Percentiles rank a stretch among this genome's conserved stretches.
phyloP scores from a whole-genome alignment of 2,797 vertebrate genomes.

The Halcyon leucocephala region DNA sequence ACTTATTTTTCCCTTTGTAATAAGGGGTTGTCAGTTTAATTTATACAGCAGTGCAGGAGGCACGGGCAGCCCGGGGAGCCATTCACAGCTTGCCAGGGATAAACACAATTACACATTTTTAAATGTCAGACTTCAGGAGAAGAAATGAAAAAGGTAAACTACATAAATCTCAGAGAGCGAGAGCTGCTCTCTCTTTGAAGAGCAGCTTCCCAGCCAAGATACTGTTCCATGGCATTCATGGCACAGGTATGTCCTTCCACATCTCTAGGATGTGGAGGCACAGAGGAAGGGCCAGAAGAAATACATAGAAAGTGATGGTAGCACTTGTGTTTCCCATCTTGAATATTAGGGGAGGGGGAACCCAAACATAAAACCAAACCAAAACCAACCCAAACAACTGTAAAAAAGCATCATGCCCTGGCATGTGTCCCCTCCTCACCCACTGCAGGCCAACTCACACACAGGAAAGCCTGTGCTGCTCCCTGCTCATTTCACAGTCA shows the following conservation, averaged over 20 bases:
- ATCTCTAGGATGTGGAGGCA: not conserved
- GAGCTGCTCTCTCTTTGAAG: not conserved
- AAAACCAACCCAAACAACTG: not conserved
- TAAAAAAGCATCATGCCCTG: not conserved
- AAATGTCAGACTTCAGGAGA: conserved; percentile 68
- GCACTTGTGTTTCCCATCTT: not conserved
- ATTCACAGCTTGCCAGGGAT: conserved; percentile 70
- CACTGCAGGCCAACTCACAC: not conserved
- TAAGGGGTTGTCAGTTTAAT: conserved; percentile 72
- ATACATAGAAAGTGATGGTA: not conserved
- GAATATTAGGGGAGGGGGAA: not conserved
- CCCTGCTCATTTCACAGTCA: conserved; percentile 18
- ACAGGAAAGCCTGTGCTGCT: not conserved
- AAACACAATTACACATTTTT: conserved; percentile 73
- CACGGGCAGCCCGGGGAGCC: conserved; percentile 61
- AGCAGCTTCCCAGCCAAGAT: not conserved
- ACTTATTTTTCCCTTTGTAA: conserved; percentile 75
- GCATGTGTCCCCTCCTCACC: not conserved
- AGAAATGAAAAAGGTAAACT: conserved; percentile 68
- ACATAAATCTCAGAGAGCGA: conserved; percentile 15
- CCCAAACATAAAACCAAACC: not conserved
- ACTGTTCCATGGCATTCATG: not conserved
- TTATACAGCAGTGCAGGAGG: conserved; percentile 62
- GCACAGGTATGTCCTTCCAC: not conserved
- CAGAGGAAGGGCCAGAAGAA: not conserved